Percentiles rank a stretch among this genome's conserved stretches.
Evolutionary conservation across 2,888 invertebrate species (phyloP).

Genomic region (Leucophora obtusa): DNA sequence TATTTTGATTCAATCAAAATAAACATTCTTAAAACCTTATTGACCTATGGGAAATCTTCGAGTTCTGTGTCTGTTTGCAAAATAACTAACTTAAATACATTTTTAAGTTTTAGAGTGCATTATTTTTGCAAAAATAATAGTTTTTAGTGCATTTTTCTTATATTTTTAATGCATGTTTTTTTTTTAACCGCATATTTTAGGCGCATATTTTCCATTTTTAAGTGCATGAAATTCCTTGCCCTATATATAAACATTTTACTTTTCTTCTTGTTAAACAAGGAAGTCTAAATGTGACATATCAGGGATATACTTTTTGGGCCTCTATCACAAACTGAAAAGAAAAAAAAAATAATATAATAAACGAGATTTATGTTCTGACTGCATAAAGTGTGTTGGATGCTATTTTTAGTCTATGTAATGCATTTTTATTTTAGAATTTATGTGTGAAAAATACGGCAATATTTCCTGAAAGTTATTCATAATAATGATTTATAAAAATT

Average conservation of each 20-base stretch:
- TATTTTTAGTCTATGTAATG: constrained; percentile 33
- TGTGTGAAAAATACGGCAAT: constrained; percentile 40
- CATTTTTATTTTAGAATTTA: constrained; percentile 19
- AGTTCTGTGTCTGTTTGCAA: too few species aligned
- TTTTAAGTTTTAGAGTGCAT: too few species aligned
- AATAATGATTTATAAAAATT: background rate
- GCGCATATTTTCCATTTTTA: too few species aligned
- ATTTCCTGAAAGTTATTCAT: constrained; percentile 46
- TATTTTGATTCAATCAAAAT: too few species aligned
- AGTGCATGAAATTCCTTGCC: too few species aligned
- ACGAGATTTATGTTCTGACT: constrained; percentile 50
- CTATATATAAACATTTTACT: constrained; percentile 1
- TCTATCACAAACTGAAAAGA: constrained; percentile 1
- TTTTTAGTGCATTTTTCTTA: too few species aligned
- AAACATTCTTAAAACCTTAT: too few species aligned
- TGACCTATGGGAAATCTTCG: too few species aligned
- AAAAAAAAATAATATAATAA: constrained; percentile 36
- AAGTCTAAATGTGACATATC: constrained; percentile 64
- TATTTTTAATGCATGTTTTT: too few species aligned
- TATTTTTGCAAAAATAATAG: too few species aligned
- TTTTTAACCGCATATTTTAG: too few species aligned
- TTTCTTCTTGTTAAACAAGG: constrained; percentile 56
- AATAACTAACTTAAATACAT: too few species aligned
- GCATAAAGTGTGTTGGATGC: constrained; percentile 48
- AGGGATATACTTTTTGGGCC: constrained; percentile 50